Evolutionary conservation across 1,140 invertebrate species (phyloP), one percentile per base, ranked within the genome.

Genomic region (Drosophila ananassae): DNA sequence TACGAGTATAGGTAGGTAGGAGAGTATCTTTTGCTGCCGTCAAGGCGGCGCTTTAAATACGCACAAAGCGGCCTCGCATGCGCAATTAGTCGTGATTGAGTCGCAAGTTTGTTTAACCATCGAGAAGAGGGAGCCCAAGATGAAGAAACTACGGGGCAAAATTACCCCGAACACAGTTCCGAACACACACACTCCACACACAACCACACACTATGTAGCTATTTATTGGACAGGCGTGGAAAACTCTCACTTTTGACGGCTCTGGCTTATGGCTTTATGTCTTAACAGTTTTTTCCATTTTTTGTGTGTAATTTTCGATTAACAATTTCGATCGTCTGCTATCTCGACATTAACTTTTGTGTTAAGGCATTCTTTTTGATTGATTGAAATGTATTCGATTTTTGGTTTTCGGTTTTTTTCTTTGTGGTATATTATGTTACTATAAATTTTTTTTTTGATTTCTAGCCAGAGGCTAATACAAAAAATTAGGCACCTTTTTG

Each of bases 11-110:
- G n/a, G 57, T 48, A 22, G 32, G 41, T 21, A 24, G 4, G 39
- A 6, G 39, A 13, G 39, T 21, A 21, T 21, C 41, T 60, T 28
- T 25, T 24, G 22, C 21, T 44, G 41, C 3, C 41, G 41, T 17
- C 41, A 44, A 75, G 83, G 69, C 82, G 82, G 82, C 82, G 83
- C 82, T 85, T 85, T 82, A 82, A 87, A 87, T 85, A 85, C 82
- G 82, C 81, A 84, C 83, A 81, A 87, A 75, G 74, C 69, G 82
- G 82, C 74, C 66, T 63, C 77, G 69, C 82, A 87, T 87, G 82
- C 82, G 82, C 83, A 89, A 89, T 89, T 89, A 89, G 84, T 79
- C 83, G 83, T 89, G 83, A 89, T 89, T 89, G 83, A 89, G 83
- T 84, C 83, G 79, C 83, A 89, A 85, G 81, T 84, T 80, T 84